phyloP scores from a whole-genome alignment of 30 jellyfish, hydroid and myxozoan species.

The Aurelia sp. region DNA sequence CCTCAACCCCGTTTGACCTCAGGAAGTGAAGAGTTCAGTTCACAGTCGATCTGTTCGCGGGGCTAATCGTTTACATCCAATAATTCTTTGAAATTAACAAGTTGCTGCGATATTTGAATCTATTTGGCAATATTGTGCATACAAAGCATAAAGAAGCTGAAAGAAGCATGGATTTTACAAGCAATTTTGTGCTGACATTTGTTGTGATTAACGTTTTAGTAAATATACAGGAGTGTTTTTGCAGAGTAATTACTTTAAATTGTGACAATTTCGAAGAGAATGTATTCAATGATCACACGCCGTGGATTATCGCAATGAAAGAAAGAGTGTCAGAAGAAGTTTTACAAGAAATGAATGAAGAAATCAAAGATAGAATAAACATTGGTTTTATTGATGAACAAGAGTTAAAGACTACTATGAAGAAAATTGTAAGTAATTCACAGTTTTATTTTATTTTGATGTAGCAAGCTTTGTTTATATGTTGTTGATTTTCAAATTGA shows the following conservation, averaged over 20 bases:
- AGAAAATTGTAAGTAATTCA: constrained; percentile 27
- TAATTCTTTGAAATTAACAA: too few species aligned
- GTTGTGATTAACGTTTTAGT: too few species aligned
- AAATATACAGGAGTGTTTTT: background rate
- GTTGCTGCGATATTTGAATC: too few species aligned
- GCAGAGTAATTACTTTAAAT: constrained; percentile 10
- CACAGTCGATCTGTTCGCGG: too few species aligned
- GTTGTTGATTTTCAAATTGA: background rate
- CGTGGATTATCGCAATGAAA: constrained; percentile 57
- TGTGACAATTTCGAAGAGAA: constrained; percentile 38
- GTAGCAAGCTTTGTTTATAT: background rate
- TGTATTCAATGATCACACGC: constrained; percentile 33
- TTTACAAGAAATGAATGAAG: constrained; percentile 18
- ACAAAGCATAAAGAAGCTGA: too few species aligned
- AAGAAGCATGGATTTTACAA: too few species aligned
- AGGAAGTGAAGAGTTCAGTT: too few species aligned
- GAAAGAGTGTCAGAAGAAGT: constrained; percentile 18
- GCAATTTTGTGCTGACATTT: too few species aligned
- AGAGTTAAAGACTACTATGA: background rate
- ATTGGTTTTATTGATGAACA: constrained; percentile 53
- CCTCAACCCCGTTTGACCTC: too few species aligned
- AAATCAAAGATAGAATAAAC: constrained; percentile 58
- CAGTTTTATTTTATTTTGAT: background rate
- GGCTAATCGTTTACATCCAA: too few species aligned
- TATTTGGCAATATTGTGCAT: too few species aligned